phyloP scores from a whole-genome alignment of 2,888 invertebrate genomes.

The Macrophya alboannulata region DNA sequence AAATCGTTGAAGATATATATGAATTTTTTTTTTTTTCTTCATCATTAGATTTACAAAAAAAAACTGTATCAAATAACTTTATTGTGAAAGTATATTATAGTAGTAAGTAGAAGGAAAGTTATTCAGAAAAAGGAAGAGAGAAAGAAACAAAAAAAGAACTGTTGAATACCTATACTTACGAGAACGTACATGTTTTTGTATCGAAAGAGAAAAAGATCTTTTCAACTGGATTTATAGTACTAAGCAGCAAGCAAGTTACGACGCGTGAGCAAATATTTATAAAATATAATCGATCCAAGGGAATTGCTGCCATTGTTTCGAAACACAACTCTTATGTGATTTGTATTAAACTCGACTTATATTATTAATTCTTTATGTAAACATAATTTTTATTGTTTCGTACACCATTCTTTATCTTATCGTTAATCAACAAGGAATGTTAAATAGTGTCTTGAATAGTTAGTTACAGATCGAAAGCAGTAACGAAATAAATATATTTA shows the following conservation, averaged over 20 bases:
- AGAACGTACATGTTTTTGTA: constrained; percentile 1
- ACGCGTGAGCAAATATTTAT: constrained; percentile 10
- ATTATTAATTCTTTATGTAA: constrained; percentile 16
- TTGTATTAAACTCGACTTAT: constrained; percentile 24
- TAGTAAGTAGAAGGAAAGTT: background rate
- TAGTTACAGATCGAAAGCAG: background rate
- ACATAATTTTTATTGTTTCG: background rate
- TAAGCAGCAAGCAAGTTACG: constrained; percentile 11
- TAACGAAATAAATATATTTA: background rate
- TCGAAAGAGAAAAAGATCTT: constrained; percentile 24
- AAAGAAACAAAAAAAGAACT: background rate
- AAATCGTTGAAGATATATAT: constrained; percentile 1
- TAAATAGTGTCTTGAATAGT: background rate
- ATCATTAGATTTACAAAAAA: background rate
- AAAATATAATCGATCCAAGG: background rate
- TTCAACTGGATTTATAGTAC: constrained; percentile 19
- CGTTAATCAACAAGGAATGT: background rate
- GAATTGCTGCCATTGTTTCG: background rate
- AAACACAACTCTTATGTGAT: constrained; percentile 28
- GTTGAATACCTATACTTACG: background rate
- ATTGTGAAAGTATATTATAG: background rate
- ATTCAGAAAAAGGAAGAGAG: background rate
- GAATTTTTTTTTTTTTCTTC: background rate
- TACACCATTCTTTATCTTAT: constrained; percentile 19
- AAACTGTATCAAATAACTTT: constrained; percentile 28